Evolutionary conservation across 2,113 vertebrate genomes (phyloP).

Genomic region (Ancistrus triradiatus): DNA sequence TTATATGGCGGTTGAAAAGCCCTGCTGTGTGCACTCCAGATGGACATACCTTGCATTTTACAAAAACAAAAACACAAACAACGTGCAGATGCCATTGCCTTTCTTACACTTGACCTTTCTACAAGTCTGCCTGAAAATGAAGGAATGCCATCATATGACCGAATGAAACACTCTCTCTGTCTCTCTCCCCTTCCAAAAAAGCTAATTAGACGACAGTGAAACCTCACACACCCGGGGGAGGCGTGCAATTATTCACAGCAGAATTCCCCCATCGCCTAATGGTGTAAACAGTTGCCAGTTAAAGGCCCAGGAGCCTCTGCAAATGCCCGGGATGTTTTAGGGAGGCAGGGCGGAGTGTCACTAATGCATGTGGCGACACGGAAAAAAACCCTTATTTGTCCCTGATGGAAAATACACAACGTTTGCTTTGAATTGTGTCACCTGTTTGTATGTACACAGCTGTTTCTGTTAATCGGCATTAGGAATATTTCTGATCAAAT

Average conservation of each 20-base stretch:
- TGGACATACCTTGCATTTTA: too few relatives aligned
- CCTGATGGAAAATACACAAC: background rate
- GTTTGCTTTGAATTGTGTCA: background rate
- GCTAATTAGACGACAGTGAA: constrained; percentile 63
- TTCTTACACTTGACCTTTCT: too few relatives aligned
- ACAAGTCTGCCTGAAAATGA: too few relatives aligned
- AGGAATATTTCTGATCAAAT: too few relatives aligned
- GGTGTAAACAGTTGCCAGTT: constrained; percentile 54
- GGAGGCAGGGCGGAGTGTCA: background rate
- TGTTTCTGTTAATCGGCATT: too few relatives aligned
- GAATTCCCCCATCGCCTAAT: constrained; percentile 53
- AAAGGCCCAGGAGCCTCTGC: constrained; percentile 5
- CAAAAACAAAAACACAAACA: too few relatives aligned
- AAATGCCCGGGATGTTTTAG: constrained; percentile 1
- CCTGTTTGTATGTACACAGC: too few relatives aligned
- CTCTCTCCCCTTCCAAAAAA: constrained; percentile 42
- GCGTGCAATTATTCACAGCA: constrained; percentile 66
- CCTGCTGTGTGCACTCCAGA: background rate
- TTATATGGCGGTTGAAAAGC: background rate
- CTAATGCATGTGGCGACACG: background rate
- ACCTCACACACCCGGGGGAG: constrained; percentile 60
- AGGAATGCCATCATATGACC: too few relatives aligned
- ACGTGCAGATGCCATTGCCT: too few relatives aligned
- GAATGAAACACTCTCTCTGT: too few relatives aligned
- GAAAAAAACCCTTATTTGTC: constrained; percentile 7